Base-by-base conservation (phyloP, 2,888 invertebrate species). In the Schizaphis graminum region DNA sequence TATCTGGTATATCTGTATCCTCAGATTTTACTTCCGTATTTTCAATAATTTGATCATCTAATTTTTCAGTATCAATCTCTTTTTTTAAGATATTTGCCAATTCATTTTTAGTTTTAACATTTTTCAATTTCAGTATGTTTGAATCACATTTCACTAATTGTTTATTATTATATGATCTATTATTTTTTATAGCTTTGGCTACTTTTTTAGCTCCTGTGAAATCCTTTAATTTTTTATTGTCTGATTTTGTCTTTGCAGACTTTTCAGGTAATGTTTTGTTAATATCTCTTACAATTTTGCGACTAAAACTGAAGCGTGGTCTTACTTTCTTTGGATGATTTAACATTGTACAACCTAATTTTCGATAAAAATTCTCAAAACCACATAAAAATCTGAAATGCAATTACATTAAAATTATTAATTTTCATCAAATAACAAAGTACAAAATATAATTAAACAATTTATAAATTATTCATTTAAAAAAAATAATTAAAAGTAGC, bases 301-400 rank as follows among this genome's bases (percentile, higher is more conserved):
- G 97, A 44, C 98, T 98, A 35, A 96, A 96, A 94, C 98, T 97
- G 95, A 97, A 97, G 95, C 97, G 97, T 35, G 97, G 97, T 95
- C 98, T 97, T 53, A 97, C 97, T 53, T 98, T 97, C 94, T 98
- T 97, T 0, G 98, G 98, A 95, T 98, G 98, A 96, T 98, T 98
- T 93, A 98, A 97, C 97, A 99, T 97, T 3, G 99, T 98, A 95
- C 98, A 98, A 67, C 99, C 99, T 88, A 99, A 96, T 96, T 99
- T 99, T 95, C 98, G 97, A 96, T 99, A 98, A 96, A 99, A 99
- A 95, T 99, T 98, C 95, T 99, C 99, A 96, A 99, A 99, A 95
- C 98, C 98, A 96, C 98, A 98, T 94, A 99, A 96, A 96, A 98
- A 99, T 95, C 97, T 97, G 95, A n/a, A 95, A 95, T 92, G 95